Conservation (phyloP, 2,113 vertebrate species). For the Talpa occidentalis region DNA sequence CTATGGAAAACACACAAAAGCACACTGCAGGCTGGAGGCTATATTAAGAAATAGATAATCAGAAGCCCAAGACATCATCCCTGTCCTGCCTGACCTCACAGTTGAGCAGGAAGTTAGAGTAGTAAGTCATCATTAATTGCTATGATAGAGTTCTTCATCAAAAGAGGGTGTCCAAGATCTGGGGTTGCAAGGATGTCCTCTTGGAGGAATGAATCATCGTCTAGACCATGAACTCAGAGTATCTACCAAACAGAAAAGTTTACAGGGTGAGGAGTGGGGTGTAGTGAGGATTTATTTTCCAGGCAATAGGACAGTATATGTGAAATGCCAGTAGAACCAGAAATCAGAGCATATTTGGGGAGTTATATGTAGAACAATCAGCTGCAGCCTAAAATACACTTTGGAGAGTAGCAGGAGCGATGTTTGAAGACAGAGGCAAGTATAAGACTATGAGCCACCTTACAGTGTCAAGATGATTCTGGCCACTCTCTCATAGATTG, state of each 20-base stretch:
- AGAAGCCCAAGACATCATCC: background rate
- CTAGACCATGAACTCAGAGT: background rate
- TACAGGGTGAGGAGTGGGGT: background rate
- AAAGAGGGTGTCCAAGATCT: background rate
- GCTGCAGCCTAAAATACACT: background rate
- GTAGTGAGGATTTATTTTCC: background rate
- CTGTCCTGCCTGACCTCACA: background rate
- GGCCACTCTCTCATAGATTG: background rate
- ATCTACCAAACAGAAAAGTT: slow-evolving; percentile 14
- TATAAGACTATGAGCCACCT: background rate
- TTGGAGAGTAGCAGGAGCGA: background rate
- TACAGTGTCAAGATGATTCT: background rate
- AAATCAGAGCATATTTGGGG: background rate
- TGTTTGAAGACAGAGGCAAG: background rate
- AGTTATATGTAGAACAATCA: background rate
- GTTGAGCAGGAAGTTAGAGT: background rate
- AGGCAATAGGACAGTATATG: background rate
- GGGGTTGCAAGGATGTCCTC: background rate
- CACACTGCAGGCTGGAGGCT: background rate
- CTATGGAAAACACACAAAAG: background rate
- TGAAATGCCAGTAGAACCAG: background rate
- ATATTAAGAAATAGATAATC: background rate
- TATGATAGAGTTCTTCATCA: background rate
- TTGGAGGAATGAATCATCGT: background rate
- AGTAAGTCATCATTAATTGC: background rate